Evolutionary conservation across 2,797 vertebrate genomes (phyloP), one percentile per base, ranked within the genome.

Genomic region (Spea hammondii): DNA sequence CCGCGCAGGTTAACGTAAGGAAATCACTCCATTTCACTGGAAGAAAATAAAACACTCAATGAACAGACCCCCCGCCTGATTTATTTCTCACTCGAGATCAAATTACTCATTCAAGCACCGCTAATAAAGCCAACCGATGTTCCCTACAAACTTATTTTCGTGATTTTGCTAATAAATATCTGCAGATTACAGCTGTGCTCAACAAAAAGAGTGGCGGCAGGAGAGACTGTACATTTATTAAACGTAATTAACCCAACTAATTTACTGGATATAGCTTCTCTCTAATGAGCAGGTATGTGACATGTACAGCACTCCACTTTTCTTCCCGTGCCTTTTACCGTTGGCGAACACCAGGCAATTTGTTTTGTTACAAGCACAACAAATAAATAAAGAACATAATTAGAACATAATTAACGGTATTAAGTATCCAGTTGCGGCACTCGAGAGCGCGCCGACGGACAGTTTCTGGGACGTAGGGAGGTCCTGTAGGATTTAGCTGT

Each of bases 81-180:
- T 62, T 62, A 17, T 62, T 62, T 32, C n/a, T 62, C 59, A 12
- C 59, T 62, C n/a, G 59, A 62, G 59, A 62, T 62, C 59, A 6
- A 5, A 32, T 32, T 59, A 4, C 14, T 62, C 59, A 62, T 17
- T 6, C 59, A 7, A 13, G 55, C 55, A 10, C n/a, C 10, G 11
- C 59, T 62, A 62, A 62, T 62, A 62, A 62, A 62, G 14, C 14
- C 14, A 62, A 62, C 9, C 6, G 59, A 62, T 62, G 59, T 9
- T 32, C 59, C n/a, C 7, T 62, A 4, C 59, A 62, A 62, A 62
- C 59, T 62, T 14, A 62, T 62, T 17, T 62, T 12, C 14, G 59
- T 9, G 59, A 62, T 7, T 62, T 62, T 9, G n/a, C 59, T 62
- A 14, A 9, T 62, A 62, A 17, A 62, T 17, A 62, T 62, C 6